Percentiles rank a stretch among this genome's conserved stretches.
Evolutionary conservation across 2,888 invertebrate genomes (phyloP).

Genomic region (Drosophila mimica): DNA sequence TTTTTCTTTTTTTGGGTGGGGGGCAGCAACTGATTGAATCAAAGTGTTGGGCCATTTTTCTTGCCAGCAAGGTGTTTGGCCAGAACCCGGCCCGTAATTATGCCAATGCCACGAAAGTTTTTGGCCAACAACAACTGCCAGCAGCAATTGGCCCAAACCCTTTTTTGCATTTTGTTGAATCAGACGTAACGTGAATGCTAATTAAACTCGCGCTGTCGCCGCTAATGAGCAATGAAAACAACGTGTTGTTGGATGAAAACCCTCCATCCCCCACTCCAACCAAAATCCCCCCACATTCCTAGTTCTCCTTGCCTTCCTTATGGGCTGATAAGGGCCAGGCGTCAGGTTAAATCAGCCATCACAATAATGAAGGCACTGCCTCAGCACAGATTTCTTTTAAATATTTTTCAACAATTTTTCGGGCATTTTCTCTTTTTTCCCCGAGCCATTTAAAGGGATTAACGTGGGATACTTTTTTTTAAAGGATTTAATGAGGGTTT

Average conservation of each 20-base stretch:
- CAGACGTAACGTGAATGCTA: constrained; percentile 75
- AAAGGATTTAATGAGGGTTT: constrained; percentile 49
- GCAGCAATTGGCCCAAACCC: constrained; percentile 69
- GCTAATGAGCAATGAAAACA: constrained; percentile 84
- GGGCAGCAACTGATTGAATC: constrained; percentile 64
- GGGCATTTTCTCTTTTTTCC: constrained; percentile 41
- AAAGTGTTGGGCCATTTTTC: constrained; percentile 72
- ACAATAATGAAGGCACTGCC: constrained; percentile 80
- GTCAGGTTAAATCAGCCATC: constrained; percentile 83
- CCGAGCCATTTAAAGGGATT: constrained; percentile 74
- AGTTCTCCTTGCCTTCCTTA: background rate
- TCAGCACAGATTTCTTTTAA: constrained; percentile 72
- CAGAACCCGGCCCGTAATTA: constrained; percentile 39
- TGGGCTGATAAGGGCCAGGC: constrained; percentile 73
- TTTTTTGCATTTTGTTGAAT: constrained; percentile 41
- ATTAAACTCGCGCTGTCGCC: constrained; percentile 81
- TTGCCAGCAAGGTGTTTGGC: constrained; percentile 63
- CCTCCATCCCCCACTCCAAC: background rate
- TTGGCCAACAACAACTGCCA: constrained; percentile 55
- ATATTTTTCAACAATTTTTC: constrained; percentile 68
- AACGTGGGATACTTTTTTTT: constrained; percentile 40
- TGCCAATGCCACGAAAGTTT: constrained; percentile 32
- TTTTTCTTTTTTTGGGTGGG: too few relatives aligned
- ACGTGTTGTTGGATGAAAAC: constrained; percentile 76
- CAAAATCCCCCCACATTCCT: background rate